Evolutionary conservation across 35 echinoderm and acorn worm species (phyloP).

Genomic region (Holothuria glaberrima): DNA sequence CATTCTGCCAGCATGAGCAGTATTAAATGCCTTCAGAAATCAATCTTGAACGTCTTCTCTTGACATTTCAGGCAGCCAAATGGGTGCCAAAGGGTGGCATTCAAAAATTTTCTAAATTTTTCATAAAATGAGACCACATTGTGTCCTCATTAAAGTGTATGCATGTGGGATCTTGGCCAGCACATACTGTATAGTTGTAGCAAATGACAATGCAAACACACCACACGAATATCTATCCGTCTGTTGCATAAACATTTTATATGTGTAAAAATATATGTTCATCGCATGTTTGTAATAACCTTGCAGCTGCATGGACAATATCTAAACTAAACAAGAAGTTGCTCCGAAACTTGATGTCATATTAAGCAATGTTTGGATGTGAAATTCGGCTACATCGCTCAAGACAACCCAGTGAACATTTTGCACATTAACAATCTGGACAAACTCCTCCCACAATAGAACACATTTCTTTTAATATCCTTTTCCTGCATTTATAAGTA

Average conservation of each 20-base stretch:
- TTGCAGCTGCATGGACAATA: constrained; percentile 1
- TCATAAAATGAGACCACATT: neutral
- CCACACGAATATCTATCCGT: neutral
- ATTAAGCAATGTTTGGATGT: neutral
- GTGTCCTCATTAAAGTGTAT: neutral
- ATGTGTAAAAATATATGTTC: no score
- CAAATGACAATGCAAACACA: constrained; percentile 1
- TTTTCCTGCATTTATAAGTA: constrained; percentile 24
- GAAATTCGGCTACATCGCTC: neutral
- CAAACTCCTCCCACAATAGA: neutral
- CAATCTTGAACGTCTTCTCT: neutral
- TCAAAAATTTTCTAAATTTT: neutral
- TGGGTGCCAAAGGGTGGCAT: neutral
- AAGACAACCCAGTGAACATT: constrained; percentile 35
- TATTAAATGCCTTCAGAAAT: no score
- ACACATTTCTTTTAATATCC: neutral
- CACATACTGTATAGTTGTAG: neutral
- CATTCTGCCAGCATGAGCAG: no score
- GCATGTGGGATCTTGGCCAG: neutral
- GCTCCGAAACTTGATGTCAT: neutral
- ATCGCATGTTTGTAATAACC: no score
- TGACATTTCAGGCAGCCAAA: neutral
- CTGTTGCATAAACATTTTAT: no score
- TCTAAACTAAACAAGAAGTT: neutral
- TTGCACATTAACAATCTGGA: neutral